Evolutionary conservation across 2,797 vertebrate species (phyloP), one percentile per base, ranked within the genome.

Genomic region (Chlorospingus flavigularis): DNA sequence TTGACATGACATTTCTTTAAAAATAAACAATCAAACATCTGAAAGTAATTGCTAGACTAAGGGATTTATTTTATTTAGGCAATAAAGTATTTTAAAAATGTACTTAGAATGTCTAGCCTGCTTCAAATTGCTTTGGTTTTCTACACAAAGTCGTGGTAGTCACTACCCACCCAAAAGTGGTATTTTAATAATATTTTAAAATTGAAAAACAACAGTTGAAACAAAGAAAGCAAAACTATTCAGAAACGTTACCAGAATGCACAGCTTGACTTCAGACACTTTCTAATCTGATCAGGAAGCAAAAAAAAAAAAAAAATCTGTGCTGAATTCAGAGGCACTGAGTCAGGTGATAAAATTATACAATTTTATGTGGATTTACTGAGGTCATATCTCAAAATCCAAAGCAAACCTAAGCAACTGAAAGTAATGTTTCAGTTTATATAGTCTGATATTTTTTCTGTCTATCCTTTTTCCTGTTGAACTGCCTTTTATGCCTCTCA

Each of bases 61-160:
- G 35, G 31, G 94, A 96, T 97, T 97, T 92, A 95, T 94, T 94
- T 95, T 92, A 90, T 92, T 94, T 94, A 96, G 96, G 88, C 45
- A 97, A 92, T 78, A 86, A 92, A 90, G 80, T 96, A 96, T 75
- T 97, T 97, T 28, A 95, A 95, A 85, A 96, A 96, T 94, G 70
- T 85, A 67, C 73, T 94, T 71, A 48, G 39, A 88, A 75, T 80
- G 83, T 81, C 91, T 95, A 84, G 61, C 57, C 92, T 83, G 94
- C 51, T 95, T 93, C 42, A 90, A 35, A 90, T 85, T 84, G 78
- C 91, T 74, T 95, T 92, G 84, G 45, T 85, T 94, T 95, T 65
- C 83, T 95, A 61, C 48, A 23, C 53, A 76, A 66, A 50, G 48
- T 71, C 57, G 26, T 83, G 67, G 86, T 25, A 80, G 50, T 66